phyloP scores from a whole-genome alignment of 2,113 vertebrate species.

The Ibidorhyncha struthersii region DNA sequence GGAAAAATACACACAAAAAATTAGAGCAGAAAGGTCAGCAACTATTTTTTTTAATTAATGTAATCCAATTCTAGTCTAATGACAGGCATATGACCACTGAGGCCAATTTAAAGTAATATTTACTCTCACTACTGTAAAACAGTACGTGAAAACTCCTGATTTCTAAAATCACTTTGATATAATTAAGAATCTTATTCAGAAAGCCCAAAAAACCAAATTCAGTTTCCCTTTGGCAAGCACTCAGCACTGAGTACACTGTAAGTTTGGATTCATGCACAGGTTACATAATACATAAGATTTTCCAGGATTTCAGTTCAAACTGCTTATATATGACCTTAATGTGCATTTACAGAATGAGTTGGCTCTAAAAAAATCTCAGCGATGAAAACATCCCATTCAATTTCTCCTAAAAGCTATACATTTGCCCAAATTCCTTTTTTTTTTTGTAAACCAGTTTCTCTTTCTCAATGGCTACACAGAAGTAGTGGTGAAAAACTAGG shows the following conservation, averaged over 20 bases:
- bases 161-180: slow-evolving; percentile 52
- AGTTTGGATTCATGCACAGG: background rate
- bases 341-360: slow-evolving; percentile 21
- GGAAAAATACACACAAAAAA: slow-evolving; percentile 74
- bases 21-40: slow-evolving; percentile 76
- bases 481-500: background rate
- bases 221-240: background rate
- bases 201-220: slow-evolving; percentile 10
- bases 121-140: slow-evolving; percentile 66
- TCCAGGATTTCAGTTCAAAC: slow-evolving; percentile 1
- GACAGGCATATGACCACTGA: slow-evolving; percentile 62
- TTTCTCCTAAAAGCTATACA: slow-evolving; percentile 18
- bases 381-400: slow-evolving; percentile 43
- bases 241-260: background rate
- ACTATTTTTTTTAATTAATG: slow-evolving; percentile 76
- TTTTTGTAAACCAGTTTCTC: slow-evolving; percentile 10
- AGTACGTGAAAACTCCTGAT: slow-evolving; percentile 9
- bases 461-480: background rate
- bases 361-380: slow-evolving; percentile 14
- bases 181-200: slow-evolving; percentile 46
- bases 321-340: background rate
- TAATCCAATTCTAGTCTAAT: slow-evolving; percentile 72
- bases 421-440: background rate
- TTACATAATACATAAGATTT: slow-evolving; percentile 20
- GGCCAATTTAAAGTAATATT: slow-evolving; percentile 68